A percentile compares a stretch with the other conserved stretches of the same genome.
Conservation (phyloP, 2,113 vertebrate species). For the Leptobrachium leishanense region DNA sequence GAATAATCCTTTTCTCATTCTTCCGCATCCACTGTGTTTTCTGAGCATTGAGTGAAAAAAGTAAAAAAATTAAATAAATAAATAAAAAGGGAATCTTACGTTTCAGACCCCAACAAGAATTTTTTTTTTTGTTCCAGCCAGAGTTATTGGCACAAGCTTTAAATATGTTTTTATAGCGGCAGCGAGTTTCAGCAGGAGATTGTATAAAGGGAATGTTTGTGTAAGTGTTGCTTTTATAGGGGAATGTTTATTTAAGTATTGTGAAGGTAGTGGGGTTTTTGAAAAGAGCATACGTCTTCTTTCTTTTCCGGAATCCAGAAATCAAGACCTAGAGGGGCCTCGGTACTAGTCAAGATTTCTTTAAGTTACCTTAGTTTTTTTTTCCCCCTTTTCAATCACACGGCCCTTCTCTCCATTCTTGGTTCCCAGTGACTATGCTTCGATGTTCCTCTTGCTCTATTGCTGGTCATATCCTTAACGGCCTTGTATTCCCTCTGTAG, state of each 20-base stretch:
- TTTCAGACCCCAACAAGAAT: background rate
- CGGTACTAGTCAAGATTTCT: too few relatives aligned
- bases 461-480: too few relatives aligned
- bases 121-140: background rate
- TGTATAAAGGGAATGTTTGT: slow-evolving; percentile 44
- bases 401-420: too few relatives aligned
- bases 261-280: background rate
- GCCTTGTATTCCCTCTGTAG: too few relatives aligned
- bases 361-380: too few relatives aligned
- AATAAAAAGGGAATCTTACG: background rate
- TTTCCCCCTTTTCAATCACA: too few relatives aligned
- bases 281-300: background rate
- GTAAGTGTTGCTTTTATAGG: slow-evolving; percentile 39
- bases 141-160: slow-evolving; percentile 23
- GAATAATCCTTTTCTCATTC: background rate
- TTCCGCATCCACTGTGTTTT: background rate
- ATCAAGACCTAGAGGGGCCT: background rate
- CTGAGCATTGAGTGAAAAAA: background rate
- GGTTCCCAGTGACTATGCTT: too few relatives aligned
- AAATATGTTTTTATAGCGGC: slow-evolving; percentile 43
- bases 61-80: too few relatives aligned
- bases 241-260: slow-evolving; percentile 41
- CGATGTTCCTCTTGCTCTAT: too few relatives aligned
- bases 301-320: background rate
- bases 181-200: slow-evolving; percentile 38